These are phyloP conservation scores for Sebastes taczanowskii DNA, from an alignment of 2,797 vertebrate species.

Conservation along the genomic window DNA sequence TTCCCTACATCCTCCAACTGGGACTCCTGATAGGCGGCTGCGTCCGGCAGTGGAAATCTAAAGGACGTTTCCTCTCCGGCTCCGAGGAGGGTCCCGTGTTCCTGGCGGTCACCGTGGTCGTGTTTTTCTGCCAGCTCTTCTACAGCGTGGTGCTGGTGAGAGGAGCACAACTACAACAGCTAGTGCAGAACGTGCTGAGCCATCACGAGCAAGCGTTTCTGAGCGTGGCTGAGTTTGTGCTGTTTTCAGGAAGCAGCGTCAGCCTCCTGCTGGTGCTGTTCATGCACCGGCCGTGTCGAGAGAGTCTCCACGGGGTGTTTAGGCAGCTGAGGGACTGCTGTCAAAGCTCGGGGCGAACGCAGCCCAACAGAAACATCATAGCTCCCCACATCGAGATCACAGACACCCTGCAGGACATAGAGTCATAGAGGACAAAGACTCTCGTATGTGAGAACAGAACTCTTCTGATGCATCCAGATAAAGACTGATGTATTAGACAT, in stretches of 20 bases:
- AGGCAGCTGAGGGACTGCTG: constrained; percentile 69
- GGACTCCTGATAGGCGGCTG: constrained; percentile 58
- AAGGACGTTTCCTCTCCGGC: constrained; percentile 66
- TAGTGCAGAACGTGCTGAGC: constrained; percentile 22
- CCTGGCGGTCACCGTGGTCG: constrained; percentile 22
- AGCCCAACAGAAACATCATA: constrained; percentile 75
- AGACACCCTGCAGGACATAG: constrained; percentile 64
- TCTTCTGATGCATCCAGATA: neutral
- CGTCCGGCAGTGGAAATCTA: constrained; percentile 54
- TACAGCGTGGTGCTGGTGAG: constrained; percentile 76
- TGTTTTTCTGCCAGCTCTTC: constrained; percentile 76
- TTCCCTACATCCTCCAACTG: constrained; percentile 73
- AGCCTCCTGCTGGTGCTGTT: constrained; percentile 73
- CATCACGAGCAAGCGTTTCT: constrained; percentile 56
- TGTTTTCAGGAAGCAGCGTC: constrained; percentile 82
- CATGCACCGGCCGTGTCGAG: constrained; percentile 75
- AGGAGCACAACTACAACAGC: constrained; percentile 48
- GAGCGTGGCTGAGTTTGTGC: constrained; percentile 81
- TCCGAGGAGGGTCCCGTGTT: constrained; percentile 55
- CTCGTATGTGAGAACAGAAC: neutral
- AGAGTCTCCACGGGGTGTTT: constrained; percentile 48
- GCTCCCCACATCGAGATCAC: constrained; percentile 75
- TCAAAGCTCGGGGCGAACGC: constrained; percentile 32
- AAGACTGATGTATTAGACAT: neutral
- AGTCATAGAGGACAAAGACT: constrained; percentile 42